Evolutionary conservation across 1,140 invertebrate genomes (phyloP), one percentile per base, ranked within the genome.

Genomic region (Nymphalis io): DNA sequence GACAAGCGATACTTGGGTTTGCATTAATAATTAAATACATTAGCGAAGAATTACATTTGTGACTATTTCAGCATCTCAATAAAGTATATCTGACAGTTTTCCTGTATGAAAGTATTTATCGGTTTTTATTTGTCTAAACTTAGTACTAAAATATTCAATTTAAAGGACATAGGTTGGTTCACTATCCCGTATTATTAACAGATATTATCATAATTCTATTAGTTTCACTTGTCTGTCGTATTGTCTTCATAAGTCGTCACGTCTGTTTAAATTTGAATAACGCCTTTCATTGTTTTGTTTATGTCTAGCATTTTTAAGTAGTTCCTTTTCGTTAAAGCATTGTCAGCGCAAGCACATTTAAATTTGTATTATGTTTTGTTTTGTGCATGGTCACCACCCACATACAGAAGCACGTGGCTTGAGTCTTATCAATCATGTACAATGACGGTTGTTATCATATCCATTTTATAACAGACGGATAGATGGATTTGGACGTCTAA

Each of bases 341-440:
- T 60, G 39, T 60, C 46, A 16, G 20, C 16, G 51, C 21, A 53
- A 13, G 48, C 61, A 48, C 48, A 63, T 51, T 63, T 53, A 10
- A 53, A 23, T 53, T 55, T 63, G 18, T 53, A 48, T 23, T 48
- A 33, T 51, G 46, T 51, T 51, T 61, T 61, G 21, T n/a, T 16
- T 38, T 27, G 61, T 40, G 4, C 15, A 66, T 23, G 33, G 11
- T 51, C 48, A 66, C n/a, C 63, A 33, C 63, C 63, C 64, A 66
- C 64, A 46, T 58, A 66, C n/a, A 33, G 15, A 18, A 46, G 21
- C 53, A 58, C 63, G 39, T 65, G 51, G 60, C 53, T 6, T 8
- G 39, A 18, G 20, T 13, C 20, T 60, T 60, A 55, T 55, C 51
- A 27, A 27, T 53, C 12, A 11, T 27, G 13, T 20, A 18, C 46